Evolutionary conservation across 2,113 vertebrate genomes (phyloP).

Genomic region (Pseudorasbora parva): DNA sequence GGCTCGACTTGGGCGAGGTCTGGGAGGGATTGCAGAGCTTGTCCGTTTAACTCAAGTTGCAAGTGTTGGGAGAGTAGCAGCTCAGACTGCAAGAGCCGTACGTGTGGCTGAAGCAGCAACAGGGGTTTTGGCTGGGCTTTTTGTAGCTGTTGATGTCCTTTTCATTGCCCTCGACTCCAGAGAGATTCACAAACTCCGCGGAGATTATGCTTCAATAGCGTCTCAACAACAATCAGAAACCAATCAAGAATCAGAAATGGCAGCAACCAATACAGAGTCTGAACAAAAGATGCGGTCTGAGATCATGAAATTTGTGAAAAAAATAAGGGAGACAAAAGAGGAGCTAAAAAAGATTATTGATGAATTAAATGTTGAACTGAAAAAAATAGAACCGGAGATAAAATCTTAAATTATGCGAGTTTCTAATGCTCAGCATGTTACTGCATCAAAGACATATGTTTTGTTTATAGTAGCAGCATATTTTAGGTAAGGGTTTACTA

Average conservation of each 20-base stretch:
- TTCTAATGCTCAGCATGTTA: neutral
- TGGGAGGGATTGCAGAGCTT: conserved; percentile 40
- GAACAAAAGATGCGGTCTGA: conserved; percentile 33
- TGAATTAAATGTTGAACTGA: neutral
- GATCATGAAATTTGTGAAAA: conserved; percentile 50
- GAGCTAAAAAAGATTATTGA: neutral
- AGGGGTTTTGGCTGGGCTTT: conserved; percentile 23
- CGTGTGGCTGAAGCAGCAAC: conserved; percentile 33
- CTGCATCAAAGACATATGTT: neutral
- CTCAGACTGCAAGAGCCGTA: conserved; percentile 33
- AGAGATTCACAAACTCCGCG: conserved; percentile 55
- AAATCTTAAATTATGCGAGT: neutral
- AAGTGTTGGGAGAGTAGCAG: conserved; percentile 36
- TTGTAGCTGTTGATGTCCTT: conserved; percentile 51
- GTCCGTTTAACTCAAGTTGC: conserved; percentile 16
- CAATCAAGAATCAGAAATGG: no score
- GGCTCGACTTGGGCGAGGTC: neutral
- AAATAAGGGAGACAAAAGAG: conserved; percentile 41
- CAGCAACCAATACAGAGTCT: neutral
- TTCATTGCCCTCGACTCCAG: conserved; percentile 59
- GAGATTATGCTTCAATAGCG: neutral
- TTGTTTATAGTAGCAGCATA: neutral
- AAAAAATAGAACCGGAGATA: neutral
- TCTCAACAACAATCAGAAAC: no score
- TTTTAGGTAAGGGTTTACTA: no score